phyloP scores from a whole-genome alignment of 2,888 invertebrate genomes.

The Venusia cambrica region DNA sequence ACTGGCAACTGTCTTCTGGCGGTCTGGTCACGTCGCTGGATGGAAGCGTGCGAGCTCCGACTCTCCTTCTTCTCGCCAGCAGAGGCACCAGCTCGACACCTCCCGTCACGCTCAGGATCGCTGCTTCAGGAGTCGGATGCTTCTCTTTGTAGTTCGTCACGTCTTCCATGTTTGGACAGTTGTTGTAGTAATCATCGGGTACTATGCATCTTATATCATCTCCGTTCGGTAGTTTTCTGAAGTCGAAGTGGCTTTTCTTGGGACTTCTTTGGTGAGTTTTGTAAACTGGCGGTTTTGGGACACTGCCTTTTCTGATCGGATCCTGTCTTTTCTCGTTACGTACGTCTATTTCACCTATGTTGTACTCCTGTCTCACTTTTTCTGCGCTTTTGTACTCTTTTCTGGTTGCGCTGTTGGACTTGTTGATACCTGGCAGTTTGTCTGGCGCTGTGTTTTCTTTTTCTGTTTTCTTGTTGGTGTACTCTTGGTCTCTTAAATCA shows the following conservation, averaged over 20 bases:
- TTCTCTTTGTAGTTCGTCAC: conserved; percentile 37
- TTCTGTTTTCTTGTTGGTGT: conserved; percentile 34
- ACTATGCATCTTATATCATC: conserved; percentile 49
- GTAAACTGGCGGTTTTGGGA: conserved; percentile 18
- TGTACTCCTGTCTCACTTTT: conserved; percentile 18
- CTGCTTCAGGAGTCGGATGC: conserved; percentile 62
- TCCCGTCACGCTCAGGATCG: conserved; percentile 75
- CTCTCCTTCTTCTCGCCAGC: conserved; percentile 83
- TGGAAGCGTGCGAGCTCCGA: conserved; percentile 69
- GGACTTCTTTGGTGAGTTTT: conserved; percentile 39
- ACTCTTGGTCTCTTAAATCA: conserved; percentile 56
- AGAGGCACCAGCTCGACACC: conserved; percentile 90
- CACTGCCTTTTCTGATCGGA: conserved; percentile 9
- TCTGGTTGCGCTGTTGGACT: conserved; percentile 36
- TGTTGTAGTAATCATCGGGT: conserved; percentile 44
- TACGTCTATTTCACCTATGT: conserved; percentile 12
- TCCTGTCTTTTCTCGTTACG: conserved; percentile 23
- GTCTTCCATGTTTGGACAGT: conserved; percentile 25
- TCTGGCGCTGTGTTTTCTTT: conserved; percentile 48
- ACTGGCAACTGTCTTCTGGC: conserved; percentile 68
- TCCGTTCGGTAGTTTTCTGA: conserved; percentile 56
- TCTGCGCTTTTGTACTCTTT: conserved; percentile 4
- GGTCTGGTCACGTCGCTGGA: conserved; percentile 73
- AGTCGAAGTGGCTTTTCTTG: conserved; percentile 54
- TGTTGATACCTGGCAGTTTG: conserved; percentile 60